These are phyloP conservation scores for Argyra leucocephala DNA, from an alignment of 2,888 invertebrate species.

Conservation along the genomic window DNA sequence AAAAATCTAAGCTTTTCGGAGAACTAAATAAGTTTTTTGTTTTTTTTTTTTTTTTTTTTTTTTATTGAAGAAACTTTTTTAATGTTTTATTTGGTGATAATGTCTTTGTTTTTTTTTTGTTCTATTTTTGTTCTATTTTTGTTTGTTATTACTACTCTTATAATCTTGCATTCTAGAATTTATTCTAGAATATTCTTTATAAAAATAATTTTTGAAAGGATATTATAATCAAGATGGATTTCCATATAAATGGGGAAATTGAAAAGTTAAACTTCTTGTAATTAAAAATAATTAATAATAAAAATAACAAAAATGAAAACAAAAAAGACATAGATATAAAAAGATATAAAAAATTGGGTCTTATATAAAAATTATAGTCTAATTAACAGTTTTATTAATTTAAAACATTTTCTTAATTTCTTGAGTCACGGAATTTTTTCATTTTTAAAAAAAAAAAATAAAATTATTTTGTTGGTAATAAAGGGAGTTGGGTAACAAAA, in stretches of 20 bases:
- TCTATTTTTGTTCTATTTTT: no score
- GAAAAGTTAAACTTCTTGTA: background rate
- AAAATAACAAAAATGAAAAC: background rate
- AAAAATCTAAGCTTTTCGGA: background rate
- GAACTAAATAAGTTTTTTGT: background rate
- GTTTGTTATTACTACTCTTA: no score
- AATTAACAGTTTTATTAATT: constrained; percentile 2
- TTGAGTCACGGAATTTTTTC: background rate
- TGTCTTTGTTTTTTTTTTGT: no score
- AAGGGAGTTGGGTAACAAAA: no score
- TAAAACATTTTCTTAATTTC: background rate
- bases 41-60: background rate
- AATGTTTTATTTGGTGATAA: background rate
- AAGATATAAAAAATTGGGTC: background rate
- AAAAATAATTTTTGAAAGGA: no score
- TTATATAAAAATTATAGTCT: background rate
- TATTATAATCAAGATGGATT: no score
- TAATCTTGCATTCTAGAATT: no score
- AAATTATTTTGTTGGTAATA: no score
- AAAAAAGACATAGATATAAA: background rate
- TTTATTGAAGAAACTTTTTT: constrained; percentile 1
- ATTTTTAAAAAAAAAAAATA: no score
- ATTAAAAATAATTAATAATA: background rate
- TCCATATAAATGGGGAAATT: no score
- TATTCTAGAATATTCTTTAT: no score